Evolutionary conservation across 1,140 invertebrate species (phyloP), one percentile per base, ranked within the genome.

Genomic region (Heliconius nattereri): DNA sequence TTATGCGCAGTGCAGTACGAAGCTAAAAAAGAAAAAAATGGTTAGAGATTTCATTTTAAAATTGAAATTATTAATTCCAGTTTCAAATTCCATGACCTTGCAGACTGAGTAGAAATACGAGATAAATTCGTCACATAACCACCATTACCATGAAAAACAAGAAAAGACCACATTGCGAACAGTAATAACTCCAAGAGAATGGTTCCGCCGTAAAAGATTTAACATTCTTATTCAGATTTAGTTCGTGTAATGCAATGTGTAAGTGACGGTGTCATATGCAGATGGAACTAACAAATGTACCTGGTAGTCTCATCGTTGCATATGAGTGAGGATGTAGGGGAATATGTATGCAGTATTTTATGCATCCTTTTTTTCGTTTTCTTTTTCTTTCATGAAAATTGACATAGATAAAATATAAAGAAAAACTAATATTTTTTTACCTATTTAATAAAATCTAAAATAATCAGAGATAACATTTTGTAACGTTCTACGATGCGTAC

Each of bases 191-290:
- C 26, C 2, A 66, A 66, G 60, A 66, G 29, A 66, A 66, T 29
- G 60, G 60, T 26, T 26, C 9, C 29, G 6, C 40, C 40, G 29
- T 66, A 66, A 66, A 66, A 66, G 60, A 11, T 66, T 29, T 66
- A 19, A 66, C 60, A 66, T 66, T 66, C 26, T 66, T 66, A 66
- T 66, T 66, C 60, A 66, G 26, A 66, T 66, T 66, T 66, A 29
- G 60, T 66, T 66, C 60, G 60, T 66, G 60, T 66, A 29, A 66
- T 66, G 60, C 60, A 66, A 66, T 66, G 60, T 66, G 60, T 57
- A 57, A 57, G 54, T 66, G 60, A 66, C 23, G n/a, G 60, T 66
- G 23, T 66, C 60, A 66, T 26, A 29, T 66, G 60, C 60, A 66
- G 60, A 26, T 26, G 60, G 60, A 66, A 66, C 60, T 26, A 66